Conservation (phyloP, 2,797 vertebrate genomes). For the Ceyx erithaca region DNA sequence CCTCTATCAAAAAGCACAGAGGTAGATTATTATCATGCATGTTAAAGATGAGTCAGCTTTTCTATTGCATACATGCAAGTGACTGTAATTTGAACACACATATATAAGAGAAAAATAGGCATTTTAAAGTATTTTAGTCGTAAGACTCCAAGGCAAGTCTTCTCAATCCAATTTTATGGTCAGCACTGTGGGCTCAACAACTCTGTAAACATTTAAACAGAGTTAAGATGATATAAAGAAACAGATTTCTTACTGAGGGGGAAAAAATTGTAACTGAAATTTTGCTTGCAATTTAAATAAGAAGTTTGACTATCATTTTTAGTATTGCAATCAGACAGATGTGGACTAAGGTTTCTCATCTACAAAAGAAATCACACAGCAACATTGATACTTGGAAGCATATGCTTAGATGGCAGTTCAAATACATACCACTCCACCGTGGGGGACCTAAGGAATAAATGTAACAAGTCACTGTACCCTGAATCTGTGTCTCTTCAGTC, state of each 20-base stretch:
- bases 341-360: background rate
- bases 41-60: background rate
- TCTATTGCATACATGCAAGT: constrained; percentile 29
- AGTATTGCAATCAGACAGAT: background rate
- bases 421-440: constrained; percentile 89
- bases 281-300: background rate
- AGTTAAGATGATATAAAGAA: background rate
- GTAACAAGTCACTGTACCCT: constrained; percentile 61
- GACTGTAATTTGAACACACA: background rate
- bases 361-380: constrained; percentile 50
- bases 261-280: background rate
- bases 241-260: background rate
- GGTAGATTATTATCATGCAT: constrained; percentile 8
- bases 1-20: constrained; percentile 4
- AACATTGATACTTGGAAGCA: constrained; percentile 69
- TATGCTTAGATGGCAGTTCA: constrained; percentile 50
- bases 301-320: background rate
- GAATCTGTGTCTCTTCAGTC: background rate
- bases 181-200: background rate
- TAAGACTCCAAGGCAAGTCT: background rate
- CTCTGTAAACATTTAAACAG: background rate
- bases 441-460: constrained; percentile 86
- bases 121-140: background rate
- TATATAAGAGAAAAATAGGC: background rate
- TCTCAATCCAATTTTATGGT: background rate